Percentiles rank a stretch among this genome's conserved stretches.
These are phyloP conservation scores for Sisor rabdophorus DNA, from an alignment of 2,113 vertebrate species.

Conservation along the genomic window DNA sequence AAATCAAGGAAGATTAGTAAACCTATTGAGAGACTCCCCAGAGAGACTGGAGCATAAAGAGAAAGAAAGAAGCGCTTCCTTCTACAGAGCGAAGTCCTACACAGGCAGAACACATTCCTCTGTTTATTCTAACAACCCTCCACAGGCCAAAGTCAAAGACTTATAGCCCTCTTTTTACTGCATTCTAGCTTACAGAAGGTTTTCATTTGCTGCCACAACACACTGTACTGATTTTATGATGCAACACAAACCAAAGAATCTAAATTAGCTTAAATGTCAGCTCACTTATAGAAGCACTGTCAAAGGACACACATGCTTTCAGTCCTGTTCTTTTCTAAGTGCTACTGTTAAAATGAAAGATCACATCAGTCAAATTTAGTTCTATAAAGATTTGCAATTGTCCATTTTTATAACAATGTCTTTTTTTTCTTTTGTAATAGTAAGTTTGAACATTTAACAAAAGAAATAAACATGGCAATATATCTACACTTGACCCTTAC, in stretches of 20 bases:
- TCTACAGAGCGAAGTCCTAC: conserved; percentile 11
- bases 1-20: conserved; percentile 10
- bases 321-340: background rate
- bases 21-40: conserved; percentile 7
- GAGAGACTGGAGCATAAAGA: conserved; percentile 5
- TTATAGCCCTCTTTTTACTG: background rate
- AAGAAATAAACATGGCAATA: too few species aligned
- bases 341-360: background rate
- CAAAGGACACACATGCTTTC: conserved; percentile 13
- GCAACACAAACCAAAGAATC: conserved; percentile 18
- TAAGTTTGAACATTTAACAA: too few species aligned
- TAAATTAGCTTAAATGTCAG: conserved; percentile 36
- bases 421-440: too few species aligned
- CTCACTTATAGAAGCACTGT: conserved; percentile 6
- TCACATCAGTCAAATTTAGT: background rate
- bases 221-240: conserved; percentile 25
- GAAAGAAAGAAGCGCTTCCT: conserved; percentile 16
- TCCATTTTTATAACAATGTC: too few species aligned
- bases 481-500: too few species aligned
- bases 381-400: too few species aligned
- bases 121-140: background rate
- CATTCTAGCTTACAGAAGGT: conserved; percentile 3
- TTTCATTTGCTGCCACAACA: conserved; percentile 22
- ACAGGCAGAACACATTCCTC: conserved; percentile 6
- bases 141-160: conserved; percentile 4